Evolutionary conservation across 2,113 vertebrate species (phyloP), one percentile per base, ranked within the genome.

Genomic region (Oryzias melastigma): DNA sequence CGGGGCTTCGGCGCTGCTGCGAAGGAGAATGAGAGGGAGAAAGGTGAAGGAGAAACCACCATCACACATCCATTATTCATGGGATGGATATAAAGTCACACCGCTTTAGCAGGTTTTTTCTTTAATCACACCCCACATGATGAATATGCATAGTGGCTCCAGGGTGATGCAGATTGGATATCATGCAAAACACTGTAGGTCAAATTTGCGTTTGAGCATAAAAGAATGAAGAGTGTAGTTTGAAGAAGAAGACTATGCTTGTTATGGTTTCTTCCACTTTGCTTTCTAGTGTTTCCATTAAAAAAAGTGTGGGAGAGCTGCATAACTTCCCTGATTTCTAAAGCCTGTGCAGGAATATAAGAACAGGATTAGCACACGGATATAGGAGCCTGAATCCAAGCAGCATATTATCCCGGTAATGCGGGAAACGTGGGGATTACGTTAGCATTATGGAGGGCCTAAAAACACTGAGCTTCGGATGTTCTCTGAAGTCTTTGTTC

Each of bases 21-120:
- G 67, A 57, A 16, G 71, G 65, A 74, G 59, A 48, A 27, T 17
- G 46, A 77, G 64, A 58, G 71, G 59, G 76, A 74, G 59, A 63
- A 62, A 66, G 69, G 49, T 58, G 67, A 73, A 73, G 75, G 66
- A 87, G 82, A 81, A 75, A 84, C 89, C 87, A 88, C 86, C 90
- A 91, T 91, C 87, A 43, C 51, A 48, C 75, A 86, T 90, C 72
- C 77, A 89, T 90, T 87, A 89, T 90, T 90, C 82, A 92, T 87
- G 52, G 58, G 1, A 68, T 82, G 72, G 71, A 89, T 87, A 92
- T 90, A 46, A 88, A 87, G 85, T 85, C 59, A 62, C 62, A 48
- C 77, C 62, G 68, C 86, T 87, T 89, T 91, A 88, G 85, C 81
- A 81, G 84, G 71, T 58, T 85, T 35, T 35, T 35, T 35, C 10